These are phyloP conservation scores for Agonopterix heracliana DNA, from an alignment of 2,888 invertebrate genomes.

Conservation along the genomic window DNA sequence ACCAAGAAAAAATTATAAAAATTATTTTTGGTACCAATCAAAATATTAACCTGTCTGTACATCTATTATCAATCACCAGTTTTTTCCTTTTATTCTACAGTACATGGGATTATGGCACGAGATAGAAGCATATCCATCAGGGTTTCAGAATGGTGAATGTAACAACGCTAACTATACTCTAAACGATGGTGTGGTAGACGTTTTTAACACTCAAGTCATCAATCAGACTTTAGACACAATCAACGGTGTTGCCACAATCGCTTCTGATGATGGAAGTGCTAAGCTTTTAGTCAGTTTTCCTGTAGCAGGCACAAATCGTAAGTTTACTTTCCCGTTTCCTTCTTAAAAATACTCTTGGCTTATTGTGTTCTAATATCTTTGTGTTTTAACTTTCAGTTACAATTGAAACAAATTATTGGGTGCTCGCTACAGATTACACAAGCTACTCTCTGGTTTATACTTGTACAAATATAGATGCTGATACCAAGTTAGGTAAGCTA, in stretches of 20 bases:
- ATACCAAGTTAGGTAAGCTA: conserved; percentile 39
- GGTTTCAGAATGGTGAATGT: conserved; percentile 45
- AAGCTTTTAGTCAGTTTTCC: conserved; percentile 79
- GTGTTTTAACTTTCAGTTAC: conserved; percentile 30
- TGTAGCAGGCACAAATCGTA: conserved; percentile 51
- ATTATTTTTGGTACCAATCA: too few relatives aligned
- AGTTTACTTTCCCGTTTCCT: conserved; percentile 3
- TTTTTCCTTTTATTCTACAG: conserved; percentile 21
- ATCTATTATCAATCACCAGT: neutral
- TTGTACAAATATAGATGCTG: conserved; percentile 54
- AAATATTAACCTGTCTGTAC: too few relatives aligned
- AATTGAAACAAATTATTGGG: conserved; percentile 66
- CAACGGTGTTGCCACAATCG: conserved; percentile 33
- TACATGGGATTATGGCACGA: conserved; percentile 47
- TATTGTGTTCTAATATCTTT: neutral
- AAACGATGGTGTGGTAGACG: conserved; percentile 21
- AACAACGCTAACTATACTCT: conserved; percentile 38
- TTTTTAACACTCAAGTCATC: conserved; percentile 41
- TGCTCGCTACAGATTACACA: conserved; percentile 79
- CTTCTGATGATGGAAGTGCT: conserved; percentile 72
- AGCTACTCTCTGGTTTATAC: conserved; percentile 79
- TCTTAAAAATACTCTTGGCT: neutral
- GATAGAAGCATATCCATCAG: conserved; percentile 38
- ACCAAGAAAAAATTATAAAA: too few relatives aligned
- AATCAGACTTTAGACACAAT: conserved; percentile 36